Conservation (phyloP, 2,797 vertebrate species). For the Sternarchorhynchus goeldii region DNA sequence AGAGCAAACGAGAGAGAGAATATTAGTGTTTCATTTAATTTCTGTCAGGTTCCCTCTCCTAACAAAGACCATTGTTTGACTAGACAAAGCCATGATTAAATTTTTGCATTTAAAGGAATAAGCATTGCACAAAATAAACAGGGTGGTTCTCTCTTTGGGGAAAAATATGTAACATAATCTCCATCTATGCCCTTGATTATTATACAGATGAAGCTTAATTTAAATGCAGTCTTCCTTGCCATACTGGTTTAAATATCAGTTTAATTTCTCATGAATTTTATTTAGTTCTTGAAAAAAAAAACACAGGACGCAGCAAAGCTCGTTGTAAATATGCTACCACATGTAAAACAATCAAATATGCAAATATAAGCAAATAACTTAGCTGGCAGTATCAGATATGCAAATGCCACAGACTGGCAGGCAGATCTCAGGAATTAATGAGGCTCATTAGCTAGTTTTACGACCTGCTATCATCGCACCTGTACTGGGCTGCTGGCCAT, state of each 20-base stretch:
- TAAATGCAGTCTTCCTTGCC: conserved; percentile 22
- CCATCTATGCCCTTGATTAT: conserved; percentile 5
- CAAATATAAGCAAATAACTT: conserved; percentile 53
- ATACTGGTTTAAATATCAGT: conserved; percentile 27
- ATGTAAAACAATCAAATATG: conserved; percentile 28
- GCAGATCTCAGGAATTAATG: conserved; percentile 55
- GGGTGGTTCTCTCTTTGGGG: not conserved
- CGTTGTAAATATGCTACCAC: conserved; percentile 18
- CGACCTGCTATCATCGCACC: conserved; percentile 54
- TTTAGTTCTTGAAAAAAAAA: conserved; percentile 2
- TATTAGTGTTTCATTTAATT: conserved; percentile 1
- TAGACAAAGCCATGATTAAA: not conserved
- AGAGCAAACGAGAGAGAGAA: not conserved
- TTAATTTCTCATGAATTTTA: conserved; percentile 16
- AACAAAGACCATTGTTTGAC: not conserved
- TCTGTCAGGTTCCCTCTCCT: not conserved
- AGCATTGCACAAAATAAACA: not conserved
- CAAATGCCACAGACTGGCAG: conserved; percentile 41
- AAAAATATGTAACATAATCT: conserved; percentile 6
- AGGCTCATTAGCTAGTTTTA: conserved; percentile 53
- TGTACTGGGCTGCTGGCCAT: conserved; percentile 53
- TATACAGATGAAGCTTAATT: conserved; percentile 5
- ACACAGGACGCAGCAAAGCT: not conserved
- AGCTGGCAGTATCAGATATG: conserved; percentile 48
- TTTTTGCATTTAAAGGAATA: not conserved